A percentile compares a stretch with the other conserved stretches of the same genome.
Conservation (phyloP, 2,113 vertebrate genomes). For the Heteronetta atricapilla region DNA sequence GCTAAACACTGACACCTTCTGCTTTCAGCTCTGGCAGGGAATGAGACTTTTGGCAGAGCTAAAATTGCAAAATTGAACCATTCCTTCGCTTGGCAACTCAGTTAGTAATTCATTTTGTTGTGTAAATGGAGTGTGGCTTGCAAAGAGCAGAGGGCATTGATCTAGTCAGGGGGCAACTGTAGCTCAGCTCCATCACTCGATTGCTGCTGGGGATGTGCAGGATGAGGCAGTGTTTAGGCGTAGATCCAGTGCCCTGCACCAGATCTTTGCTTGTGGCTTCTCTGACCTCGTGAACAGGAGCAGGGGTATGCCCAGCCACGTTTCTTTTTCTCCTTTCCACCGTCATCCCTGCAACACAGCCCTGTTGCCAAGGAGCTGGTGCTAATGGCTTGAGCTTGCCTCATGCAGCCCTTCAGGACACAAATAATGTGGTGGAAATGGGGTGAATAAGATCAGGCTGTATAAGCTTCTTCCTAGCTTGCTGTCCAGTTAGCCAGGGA, state of each 20-base stretch:
- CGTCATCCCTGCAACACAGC: rapidly evolving
- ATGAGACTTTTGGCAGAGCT: not conserved
- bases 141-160: not conserved
- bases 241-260: not conserved
- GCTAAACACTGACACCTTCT: not conserved
- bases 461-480: not conserved
- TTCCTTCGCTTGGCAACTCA: not conserved
- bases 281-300: not conserved
- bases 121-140: not conserved
- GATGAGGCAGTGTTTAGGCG: not conserved
- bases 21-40: not conserved
- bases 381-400: not conserved
- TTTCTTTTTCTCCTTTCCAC: not conserved
- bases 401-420: not conserved
- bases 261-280: not conserved
- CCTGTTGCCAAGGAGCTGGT: not conserved
- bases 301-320: not conserved
- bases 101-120: not conserved
- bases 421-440: not conserved
- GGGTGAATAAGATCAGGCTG: not conserved
- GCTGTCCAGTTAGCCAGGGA: not conserved
- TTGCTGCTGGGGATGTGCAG: not conserved
- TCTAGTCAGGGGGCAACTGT: not conserved
- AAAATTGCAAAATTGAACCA: not conserved
- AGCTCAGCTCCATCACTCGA: not conserved